Evolutionary conservation across 1,140 invertebrate genomes (phyloP), one percentile per base, ranked within the genome.

Genomic region (Drosophila kanapiae): DNA sequence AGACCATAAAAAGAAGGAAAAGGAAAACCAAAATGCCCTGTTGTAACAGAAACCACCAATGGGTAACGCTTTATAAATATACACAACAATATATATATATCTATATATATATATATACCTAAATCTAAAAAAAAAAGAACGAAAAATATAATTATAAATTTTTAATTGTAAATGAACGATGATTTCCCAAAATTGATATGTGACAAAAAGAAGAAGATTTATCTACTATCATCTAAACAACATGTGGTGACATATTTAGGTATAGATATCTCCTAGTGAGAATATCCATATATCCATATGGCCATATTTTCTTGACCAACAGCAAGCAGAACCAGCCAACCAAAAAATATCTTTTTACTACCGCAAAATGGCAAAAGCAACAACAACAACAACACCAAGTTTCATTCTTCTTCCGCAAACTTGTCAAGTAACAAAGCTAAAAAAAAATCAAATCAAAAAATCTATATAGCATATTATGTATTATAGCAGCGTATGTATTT

Each of bases 1-100:
- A 71, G 40, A 78, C 49, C 23, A 80, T 62, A 47, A 64, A 51
- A 58, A 51, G 18, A 57, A 64, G 16, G 16, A 69, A 57, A 51
- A 51, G 60, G 58, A 47, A 75, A 69, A 49, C 48, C 65, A 82
- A 82, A 79, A 64, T 75, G 83, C 83, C 83, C 83, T 87, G 83
- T 87, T 87, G 83, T 82, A 87, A 87, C 83, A 80, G 83, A 87
- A 87, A 86, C 83, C 83, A 87, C 83, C 83, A 87, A 86, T 82
- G 83, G 83, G 83, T 87, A 87, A 87, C 83, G 83, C 83, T 87
- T 87, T 88, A 88, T 83, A 78, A 68, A 74, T 77, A 67, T 77
- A 75, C 51, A 70, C 47, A 62, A 33, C 45, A 31, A 47, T 51
- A 40, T 60, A 61, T 49, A 59, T 65, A 48, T 76, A 59, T 57